Base-by-base conservation (phyloP, 2,113 vertebrate species). In the Megatriorchis doriae region DNA sequence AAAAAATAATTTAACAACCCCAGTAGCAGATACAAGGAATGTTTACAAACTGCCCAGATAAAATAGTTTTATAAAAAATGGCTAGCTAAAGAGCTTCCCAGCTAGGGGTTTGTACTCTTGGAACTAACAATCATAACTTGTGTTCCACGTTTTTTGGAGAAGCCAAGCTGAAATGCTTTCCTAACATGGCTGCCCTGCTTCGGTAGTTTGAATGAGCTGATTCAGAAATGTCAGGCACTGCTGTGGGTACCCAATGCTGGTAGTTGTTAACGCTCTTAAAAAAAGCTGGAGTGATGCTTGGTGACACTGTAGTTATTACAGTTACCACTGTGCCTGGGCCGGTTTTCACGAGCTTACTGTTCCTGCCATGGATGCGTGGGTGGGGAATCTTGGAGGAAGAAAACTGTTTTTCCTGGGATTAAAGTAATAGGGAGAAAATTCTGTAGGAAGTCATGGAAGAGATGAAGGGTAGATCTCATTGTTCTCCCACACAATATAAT, bases 231-330 rank as follows among this genome's bases (percentile, higher is more conserved):
- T 34, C 2, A 3, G 52, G 38, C 42, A 18, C 42, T 84, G n/a
- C 59, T 58, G 29, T 73, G 45, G 13, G 31, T 67, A 7, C n/a
- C 25, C 1, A 3, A 2, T 0, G 2, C 27, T 38, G 11, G 29
- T 22, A 4, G 32, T 1, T 84, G 38, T 9, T 31, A 4, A 32
- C n/a, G 10, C 11, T 68, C 10, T 16, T 18, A 8, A 4, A 22
- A 43, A 23, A 52, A 3, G 7, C 17, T 0, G 66, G 61, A n/a
- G 43, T 1, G 9, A 20, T 55, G 20, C 14, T 68, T 82, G 53
- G 45, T 56, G 63, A 10, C 4, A 0, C 13, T 25, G 34, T 13
- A 23, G 7, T 68, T 70, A 34, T 4, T 71, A 9, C 17, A 38
- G 36, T n/a, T 13, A 11, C 29, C 2, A 0, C 42, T 9, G 19